Conservation (phyloP, 53 echinoderm and acorn worm genomes). For the Arbacia lixula region DNA sequence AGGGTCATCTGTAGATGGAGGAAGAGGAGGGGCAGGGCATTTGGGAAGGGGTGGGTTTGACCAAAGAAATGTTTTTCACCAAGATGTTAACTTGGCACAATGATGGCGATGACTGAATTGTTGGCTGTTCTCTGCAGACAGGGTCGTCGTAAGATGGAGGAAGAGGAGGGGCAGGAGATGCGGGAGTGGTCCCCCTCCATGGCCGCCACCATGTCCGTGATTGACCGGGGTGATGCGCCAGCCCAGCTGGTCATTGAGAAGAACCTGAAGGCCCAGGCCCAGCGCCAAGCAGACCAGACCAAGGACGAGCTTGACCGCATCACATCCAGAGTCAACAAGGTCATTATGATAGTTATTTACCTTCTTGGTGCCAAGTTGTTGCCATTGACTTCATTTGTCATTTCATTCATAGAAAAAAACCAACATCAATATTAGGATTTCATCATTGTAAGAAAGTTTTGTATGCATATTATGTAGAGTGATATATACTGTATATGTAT, state of each 20-base stretch:
- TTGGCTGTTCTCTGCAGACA: too few relatives aligned
- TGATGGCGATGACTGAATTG: too few relatives aligned
- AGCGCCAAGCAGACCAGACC: conserved; percentile 85
- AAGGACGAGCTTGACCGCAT: conserved; percentile 90
- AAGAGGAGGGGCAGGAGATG: conserved; percentile 33
- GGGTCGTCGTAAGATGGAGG: conserved; percentile 27
- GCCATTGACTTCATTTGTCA: too few relatives aligned
- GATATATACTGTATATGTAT: neutral
- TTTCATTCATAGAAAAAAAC: too few relatives aligned
- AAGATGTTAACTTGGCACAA: too few relatives aligned
- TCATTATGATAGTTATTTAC: conserved; percentile 26
- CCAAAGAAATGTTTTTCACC: too few relatives aligned
- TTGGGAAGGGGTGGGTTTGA: too few relatives aligned
- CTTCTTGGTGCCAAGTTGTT: too few relatives aligned
- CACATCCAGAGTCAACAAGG: conserved; percentile 83
- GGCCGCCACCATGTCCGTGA: conserved; percentile 61
- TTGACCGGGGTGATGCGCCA: conserved; percentile 94
- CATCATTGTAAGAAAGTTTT: neutral
- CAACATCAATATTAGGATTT: too few relatives aligned
- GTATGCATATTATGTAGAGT: neutral
- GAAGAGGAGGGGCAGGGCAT: too few relatives aligned
- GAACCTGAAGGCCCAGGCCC: conserved; percentile 82
- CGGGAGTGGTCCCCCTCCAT: conserved; percentile 56
- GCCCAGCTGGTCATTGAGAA: conserved; percentile 96
- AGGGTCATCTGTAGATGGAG: too few relatives aligned